Evolutionary conservation across 2,797 vertebrate genomes (phyloP), one percentile per base, ranked within the genome.

Genomic region (Lates japonicus): DNA sequence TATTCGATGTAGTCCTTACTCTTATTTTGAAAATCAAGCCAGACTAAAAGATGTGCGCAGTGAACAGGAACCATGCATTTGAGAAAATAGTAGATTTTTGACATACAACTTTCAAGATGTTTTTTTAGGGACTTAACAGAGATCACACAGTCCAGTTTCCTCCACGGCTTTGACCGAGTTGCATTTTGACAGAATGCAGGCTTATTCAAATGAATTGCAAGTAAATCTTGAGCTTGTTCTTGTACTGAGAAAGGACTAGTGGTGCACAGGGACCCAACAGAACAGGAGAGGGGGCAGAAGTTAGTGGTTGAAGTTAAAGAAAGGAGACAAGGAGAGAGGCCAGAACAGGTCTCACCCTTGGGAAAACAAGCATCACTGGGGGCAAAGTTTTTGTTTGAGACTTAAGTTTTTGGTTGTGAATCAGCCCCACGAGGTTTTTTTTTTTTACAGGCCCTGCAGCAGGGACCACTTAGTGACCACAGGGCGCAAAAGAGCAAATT

Each of bases 131-230:
- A 37, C 20, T 54, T 58, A 16, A 52, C 58, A 41, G 25, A 17
- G 25, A 62, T 29, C 12, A 63, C 7, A 35, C 60, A 54, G 8
- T 76, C 55, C 55, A 37, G 19, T 52, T 19, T 80, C 63, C 60
- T 80, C 39, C n/a, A 49, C 46, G 70, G 46, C 20, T 65, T 65
- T 74, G 51, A 75, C 67, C 73, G 70, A 64, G 58, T 61, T 64
- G 59, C 44, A 65, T 61, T 81, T 59, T 72, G 78, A 85, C 74
- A 87, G 81, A 68, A 55, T 61, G 48, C 41, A 11, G 52, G 59
- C 31, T 51, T 62, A 83, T 48, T 55, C 42, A 80, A 84, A 89
- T 86, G 70, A 86, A 68, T 65, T 87, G 76, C 86, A 85, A 64
- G 64, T n/a, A 74, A 70, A 61, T 81, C 71, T 82, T 65, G 51